Base-by-base conservation (phyloP, 2,888 invertebrate species). In the Panzeria rudis region DNA sequence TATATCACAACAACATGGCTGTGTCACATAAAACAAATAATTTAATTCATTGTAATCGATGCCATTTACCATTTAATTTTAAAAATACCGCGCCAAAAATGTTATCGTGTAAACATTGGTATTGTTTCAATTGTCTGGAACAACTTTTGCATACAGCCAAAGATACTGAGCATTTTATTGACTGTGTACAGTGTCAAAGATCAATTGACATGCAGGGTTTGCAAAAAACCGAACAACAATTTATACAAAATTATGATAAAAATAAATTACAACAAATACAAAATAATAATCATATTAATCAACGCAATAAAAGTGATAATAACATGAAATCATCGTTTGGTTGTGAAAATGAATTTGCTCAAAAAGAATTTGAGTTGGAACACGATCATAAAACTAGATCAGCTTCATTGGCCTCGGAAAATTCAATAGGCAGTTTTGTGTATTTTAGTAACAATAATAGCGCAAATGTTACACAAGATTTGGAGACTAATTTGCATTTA, bases 21-120 rank as follows among this genome's bases (percentile, higher is more conserved):
- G 93, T 94, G 91, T 93, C 94, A 91, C 94, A 94, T 89, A 95
- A 95, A 92, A 94, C 96, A 91, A 96, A 96, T 93, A 95, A 95
- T 93, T 93, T 96, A 92, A 95, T 95, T 92, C 93, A 95, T 90
- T 95, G 97, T 94, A 95, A 95, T 90, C 95, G 94, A 91, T 96
- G 96, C 94, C 95, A 95, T 93, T 94, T 95, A 92, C 94, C 95
- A 91, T 96, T 95, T 93, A 96, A 96, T 93, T 95, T 95, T 89
- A 93, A 93, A 86, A 95, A 96, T 91, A 95, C 95, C 90, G 94
- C 94, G 90, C 96, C 96, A 86, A 96, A 96, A 92, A 93, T 95
- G 92, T 94, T 96, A 88, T 94, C 95, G 88, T 96, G 96, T 93
- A 95, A 95, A 91, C 96, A 96, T 92, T 95, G 95, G 93, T 96